Evolutionary conservation across 1,140 invertebrate species (phyloP).

Genomic region (Diachasma alloeum): DNA sequence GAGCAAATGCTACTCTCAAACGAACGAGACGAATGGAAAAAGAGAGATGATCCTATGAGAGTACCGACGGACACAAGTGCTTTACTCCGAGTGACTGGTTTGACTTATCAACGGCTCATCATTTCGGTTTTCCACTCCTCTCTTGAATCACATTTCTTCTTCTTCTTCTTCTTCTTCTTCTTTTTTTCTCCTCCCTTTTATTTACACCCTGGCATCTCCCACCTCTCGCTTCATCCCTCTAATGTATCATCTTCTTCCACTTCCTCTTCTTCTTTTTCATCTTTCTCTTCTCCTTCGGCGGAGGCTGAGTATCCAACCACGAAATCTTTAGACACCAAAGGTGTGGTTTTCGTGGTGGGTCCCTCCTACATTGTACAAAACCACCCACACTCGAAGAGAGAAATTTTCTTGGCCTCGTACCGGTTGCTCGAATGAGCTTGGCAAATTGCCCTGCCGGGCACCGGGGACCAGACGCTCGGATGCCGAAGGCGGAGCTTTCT

Average conservation of each 20-base stretch:
- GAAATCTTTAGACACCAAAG: constrained; percentile 22
- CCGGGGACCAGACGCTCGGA: background rate
- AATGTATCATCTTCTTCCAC: background rate
- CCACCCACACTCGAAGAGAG: constrained; percentile 40
- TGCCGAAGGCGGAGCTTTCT: constrained; percentile 18
- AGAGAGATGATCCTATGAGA: constrained; percentile 17
- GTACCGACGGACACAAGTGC: constrained; percentile 40
- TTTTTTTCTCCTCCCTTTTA: background rate
- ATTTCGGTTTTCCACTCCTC: constrained; percentile 33
- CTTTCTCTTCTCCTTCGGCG: background rate
- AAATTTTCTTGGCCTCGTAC: background rate
- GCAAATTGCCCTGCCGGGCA: constrained; percentile 20
- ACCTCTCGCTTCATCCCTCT: constrained; percentile 16
- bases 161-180: background rate
- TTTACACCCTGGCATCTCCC: background rate
- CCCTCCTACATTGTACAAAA: constrained; percentile 47
- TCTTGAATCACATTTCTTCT: background rate
- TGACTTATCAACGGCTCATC: constrained; percentile 58
- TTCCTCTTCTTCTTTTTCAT: background rate
- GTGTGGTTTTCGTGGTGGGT: constrained; percentile 46
- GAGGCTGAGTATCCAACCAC: background rate
- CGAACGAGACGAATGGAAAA: constrained; percentile 7
- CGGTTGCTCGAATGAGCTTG: background rate
- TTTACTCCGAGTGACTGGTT: constrained; percentile 44
- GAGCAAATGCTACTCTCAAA: background rate